Percentiles rank a stretch among this genome's conserved stretches.
phyloP scores from a whole-genome alignment of 92 coral and sea anemone species.

The Epizoanthus illoricatus region DNA sequence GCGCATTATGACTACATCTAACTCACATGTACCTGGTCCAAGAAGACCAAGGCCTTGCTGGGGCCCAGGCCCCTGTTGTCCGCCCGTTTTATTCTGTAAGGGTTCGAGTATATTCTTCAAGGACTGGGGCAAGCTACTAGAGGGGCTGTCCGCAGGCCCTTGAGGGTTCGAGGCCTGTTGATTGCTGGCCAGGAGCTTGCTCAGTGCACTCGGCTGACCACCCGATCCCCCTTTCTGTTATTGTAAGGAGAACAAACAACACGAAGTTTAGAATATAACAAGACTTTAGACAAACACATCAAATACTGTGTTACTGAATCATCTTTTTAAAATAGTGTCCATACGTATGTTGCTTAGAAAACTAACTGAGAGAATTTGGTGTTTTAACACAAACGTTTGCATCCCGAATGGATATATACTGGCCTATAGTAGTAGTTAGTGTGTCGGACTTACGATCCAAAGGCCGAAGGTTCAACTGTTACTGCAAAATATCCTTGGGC shows the following conservation, averaged over 20 bases:
- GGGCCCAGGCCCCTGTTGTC: conserved; percentile 53
- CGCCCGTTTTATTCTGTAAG: conserved; percentile 61
- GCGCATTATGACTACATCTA: background rate
- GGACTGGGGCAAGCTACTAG: conserved; percentile 52
- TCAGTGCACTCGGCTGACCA: conserved; percentile 57
- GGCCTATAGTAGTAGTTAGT: too few relatives aligned
- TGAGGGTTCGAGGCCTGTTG: conserved; percentile 55
- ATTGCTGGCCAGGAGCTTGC: conserved; percentile 48
- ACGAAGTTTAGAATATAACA: background rate
- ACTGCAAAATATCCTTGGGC: too few relatives aligned
- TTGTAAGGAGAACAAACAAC: background rate
- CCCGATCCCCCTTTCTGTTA: conserved; percentile 45
- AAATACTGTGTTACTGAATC: background rate
- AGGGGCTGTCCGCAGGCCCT: conserved; percentile 48
- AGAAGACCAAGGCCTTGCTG: conserved; percentile 47
- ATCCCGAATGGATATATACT: too few relatives aligned
- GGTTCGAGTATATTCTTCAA: conserved; percentile 75
- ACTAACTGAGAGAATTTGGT: too few relatives aligned
- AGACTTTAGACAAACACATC: background rate
- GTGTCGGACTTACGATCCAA: too few relatives aligned
- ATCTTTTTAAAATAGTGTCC: too few relatives aligned
- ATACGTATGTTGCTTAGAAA: too few relatives aligned
- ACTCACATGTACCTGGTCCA: conserved; percentile 37
- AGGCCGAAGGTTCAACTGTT: too few relatives aligned
- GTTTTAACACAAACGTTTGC: too few relatives aligned